Base-by-base conservation (phyloP, 1,140 invertebrate species). In the Drosophila nigrodunni region DNA sequence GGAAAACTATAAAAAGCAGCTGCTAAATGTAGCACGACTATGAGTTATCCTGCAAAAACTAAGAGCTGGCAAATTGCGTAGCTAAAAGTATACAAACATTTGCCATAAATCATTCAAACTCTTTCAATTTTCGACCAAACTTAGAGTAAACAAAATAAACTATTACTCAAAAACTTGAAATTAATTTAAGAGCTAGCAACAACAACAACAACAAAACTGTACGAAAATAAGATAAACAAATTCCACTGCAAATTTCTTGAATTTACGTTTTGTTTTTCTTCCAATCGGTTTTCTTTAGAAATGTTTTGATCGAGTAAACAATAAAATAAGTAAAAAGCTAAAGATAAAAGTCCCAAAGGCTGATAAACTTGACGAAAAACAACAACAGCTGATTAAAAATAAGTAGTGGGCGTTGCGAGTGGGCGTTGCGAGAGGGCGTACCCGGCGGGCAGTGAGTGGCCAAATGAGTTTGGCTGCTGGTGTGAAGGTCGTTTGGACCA, bases 401-500 rank as follows among this genome's bases (percentile, higher is more conserved):
- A 46, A 13, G 34, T 54, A 59, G 64, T 10, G 34, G 15, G 25
- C 25, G 25, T 10, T 13, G 1, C 7, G 15, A 52, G 67, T 54
- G 58, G 49, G 59, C 37, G 49, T 34, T 13, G 1, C 7, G 15
- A 52, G 67, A 46, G 58, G 49, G 59, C 37, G 49, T 34, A n/a
- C 30, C 30, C 30, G 18, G 9, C 47, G 70, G 61, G 37, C 57
- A 21, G 35, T 47, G 62, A 21, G 35, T 47, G 62, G 30, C 49
- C 41, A 15, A 41, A 54, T 49, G 54, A 47, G n/a, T 47, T 47
- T 21, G 11, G 41, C 61, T 60, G 52, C 39, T 50, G 49, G 25
- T 66, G 25, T 58, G 65, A 69, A 74, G 71, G 71, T 67, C 71
- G 43, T 13, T 46, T 35, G 34, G 50, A 35, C 50, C 50, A 54